Percentiles rank a stretch among this genome's conserved stretches.
Conservation (phyloP, 2,113 vertebrate genomes). For the Xenopus laevis region DNA sequence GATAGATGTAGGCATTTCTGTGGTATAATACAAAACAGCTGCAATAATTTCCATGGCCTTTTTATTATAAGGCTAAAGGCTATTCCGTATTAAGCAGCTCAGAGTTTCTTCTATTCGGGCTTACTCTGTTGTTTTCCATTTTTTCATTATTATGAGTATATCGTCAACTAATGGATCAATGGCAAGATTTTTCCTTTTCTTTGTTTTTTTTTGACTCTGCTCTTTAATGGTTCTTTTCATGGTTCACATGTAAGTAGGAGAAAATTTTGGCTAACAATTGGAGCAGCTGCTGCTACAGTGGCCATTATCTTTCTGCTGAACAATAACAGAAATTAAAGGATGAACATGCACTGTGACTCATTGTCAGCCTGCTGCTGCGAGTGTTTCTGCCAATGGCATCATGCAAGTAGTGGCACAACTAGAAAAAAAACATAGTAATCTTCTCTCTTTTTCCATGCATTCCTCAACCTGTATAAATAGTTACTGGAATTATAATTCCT, state of each 20-base stretch:
- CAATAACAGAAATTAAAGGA: slow-evolving; percentile 45
- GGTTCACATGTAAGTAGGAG: slow-evolving; percentile 16
- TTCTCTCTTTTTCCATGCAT: slow-evolving; percentile 27
- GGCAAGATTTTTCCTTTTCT: neutral
- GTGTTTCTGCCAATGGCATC: slow-evolving; percentile 36
- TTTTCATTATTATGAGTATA: neutral
- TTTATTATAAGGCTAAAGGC: neutral
- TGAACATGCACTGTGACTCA: slow-evolving; percentile 46
- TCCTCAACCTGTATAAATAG: neutral
- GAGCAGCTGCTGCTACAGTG: slow-evolving; percentile 38
- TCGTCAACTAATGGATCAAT: neutral
- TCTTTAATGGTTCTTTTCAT: slow-evolving; percentile 21
- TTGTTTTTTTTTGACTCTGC: slow-evolving; percentile 18
- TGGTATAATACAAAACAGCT: too few species aligned
- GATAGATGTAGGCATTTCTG: too few species aligned
- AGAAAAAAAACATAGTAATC: slow-evolving; percentile 11
- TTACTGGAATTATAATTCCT: neutral
- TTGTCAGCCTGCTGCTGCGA: slow-evolving; percentile 43
- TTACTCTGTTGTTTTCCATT: neutral
- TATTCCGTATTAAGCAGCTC: neutral
- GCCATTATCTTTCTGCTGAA: slow-evolving; percentile 43
- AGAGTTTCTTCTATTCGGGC: neutral
- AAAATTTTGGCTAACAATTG: slow-evolving; percentile 28
- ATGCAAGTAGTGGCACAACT: slow-evolving; percentile 26
- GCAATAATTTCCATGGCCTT: neutral